A percentile compares a stretch with the other conserved stretches of the same genome.
Conservation (phyloP, 2,888 invertebrate genomes). For the Patella ulyssiponensis region DNA sequence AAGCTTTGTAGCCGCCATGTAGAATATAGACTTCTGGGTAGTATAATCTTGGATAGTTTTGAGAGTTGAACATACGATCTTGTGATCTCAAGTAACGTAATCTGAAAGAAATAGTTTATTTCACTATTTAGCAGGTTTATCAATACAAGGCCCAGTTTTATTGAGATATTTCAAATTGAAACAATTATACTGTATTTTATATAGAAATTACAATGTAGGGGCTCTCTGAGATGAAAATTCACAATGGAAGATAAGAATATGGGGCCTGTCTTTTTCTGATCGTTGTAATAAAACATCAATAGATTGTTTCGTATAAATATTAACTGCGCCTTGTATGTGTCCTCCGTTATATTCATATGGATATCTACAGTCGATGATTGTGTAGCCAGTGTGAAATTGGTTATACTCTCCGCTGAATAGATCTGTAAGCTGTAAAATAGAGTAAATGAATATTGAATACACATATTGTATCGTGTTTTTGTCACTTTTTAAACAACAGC, state of each 20-base stretch:
- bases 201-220: conserved; percentile 81
- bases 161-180: neutral
- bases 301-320: conserved; percentile 86
- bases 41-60: too few species aligned
- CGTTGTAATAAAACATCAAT: conserved; percentile 71
- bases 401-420: conserved; percentile 82
- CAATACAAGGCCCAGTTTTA: too few species aligned
- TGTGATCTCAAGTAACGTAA: too few species aligned
- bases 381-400: conserved; percentile 79
- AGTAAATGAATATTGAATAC: conserved; percentile 1
- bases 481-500: neutral
- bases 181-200: neutral
- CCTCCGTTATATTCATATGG: conserved; percentile 95
- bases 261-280: conserved; percentile 71
- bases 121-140: too few species aligned
- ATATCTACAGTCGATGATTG: conserved; percentile 93
- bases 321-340: conserved; percentile 87
- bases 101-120: too few species aligned
- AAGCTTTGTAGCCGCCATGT: too few species aligned
- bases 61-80: too few species aligned
- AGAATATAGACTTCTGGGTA: too few species aligned
- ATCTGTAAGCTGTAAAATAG: conserved; percentile 53
- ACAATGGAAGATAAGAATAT: conserved; percentile 95
- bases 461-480: neutral
- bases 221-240: conserved; percentile 97